Evolutionary conservation across 1,140 invertebrate genomes (phyloP).

Genomic region (Nebria ingens): DNA sequence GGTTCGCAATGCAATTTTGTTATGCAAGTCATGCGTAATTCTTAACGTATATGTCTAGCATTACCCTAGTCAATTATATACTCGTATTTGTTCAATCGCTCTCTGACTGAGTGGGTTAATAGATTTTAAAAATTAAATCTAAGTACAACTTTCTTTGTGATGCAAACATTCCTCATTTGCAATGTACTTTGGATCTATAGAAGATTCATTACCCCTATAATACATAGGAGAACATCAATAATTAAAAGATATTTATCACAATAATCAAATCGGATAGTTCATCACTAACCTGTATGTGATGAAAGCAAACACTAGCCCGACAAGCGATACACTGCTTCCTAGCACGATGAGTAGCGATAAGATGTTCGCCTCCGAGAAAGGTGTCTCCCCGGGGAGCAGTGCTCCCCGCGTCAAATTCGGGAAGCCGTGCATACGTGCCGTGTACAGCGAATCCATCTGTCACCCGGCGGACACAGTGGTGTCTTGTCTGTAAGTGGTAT

Average conservation of each 20-base stretch:
- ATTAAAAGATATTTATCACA: background rate
- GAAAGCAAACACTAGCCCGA: constrained; percentile 57
- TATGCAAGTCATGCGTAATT: no score
- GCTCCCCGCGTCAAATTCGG: constrained; percentile 24
- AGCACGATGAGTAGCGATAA: constrained; percentile 54
- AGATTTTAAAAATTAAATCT: no score
- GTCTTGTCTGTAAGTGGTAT: background rate
- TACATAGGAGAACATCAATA: no score
- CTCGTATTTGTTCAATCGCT: no score
- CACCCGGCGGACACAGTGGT: background rate
- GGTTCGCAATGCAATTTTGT: no score
- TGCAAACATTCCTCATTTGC: no score
- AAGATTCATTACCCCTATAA: no score
- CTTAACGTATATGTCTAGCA: no score
- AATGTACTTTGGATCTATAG: no score
- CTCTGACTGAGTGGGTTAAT: no score
- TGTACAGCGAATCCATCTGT: constrained; percentile 31
- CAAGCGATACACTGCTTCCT: constrained; percentile 54
- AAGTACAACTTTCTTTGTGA: no score
- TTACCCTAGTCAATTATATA: no score
- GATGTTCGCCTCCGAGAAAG: constrained; percentile 40
- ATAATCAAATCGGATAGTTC: background rate
- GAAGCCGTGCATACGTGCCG: constrained; percentile 29
- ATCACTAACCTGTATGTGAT: constrained; percentile 55
- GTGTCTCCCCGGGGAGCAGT: constrained; percentile 18